Conservation (phyloP, 1,140 invertebrate genomes). For the Probaryconus sp. region DNA sequence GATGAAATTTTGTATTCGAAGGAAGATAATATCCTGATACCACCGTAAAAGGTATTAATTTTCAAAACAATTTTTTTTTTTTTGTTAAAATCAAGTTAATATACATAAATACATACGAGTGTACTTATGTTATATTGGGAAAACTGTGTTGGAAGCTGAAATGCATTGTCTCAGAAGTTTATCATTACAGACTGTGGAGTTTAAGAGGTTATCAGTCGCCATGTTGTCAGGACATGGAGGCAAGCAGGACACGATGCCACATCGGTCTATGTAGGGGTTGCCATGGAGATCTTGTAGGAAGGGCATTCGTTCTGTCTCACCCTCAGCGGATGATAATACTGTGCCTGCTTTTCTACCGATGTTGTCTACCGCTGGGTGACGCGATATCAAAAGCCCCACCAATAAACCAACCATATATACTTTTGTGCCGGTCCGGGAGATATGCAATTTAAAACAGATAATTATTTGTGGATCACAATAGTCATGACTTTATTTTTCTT, state of each 20-base stretch:
- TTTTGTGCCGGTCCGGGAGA: conserved; percentile 30
- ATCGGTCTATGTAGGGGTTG: conserved; percentile 73
- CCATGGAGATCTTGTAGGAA: conserved; percentile 75
- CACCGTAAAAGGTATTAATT: too few relatives aligned
- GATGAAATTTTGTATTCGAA: too few relatives aligned
- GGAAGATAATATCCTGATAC: too few relatives aligned
- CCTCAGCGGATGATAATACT: conserved; percentile 75
- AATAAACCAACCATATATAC: conserved; percentile 73
- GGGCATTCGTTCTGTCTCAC: conserved; percentile 74
- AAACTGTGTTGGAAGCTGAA: too few relatives aligned
- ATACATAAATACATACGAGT: too few relatives aligned
- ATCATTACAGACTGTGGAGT: conserved; percentile 64
- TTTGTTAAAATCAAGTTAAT: too few relatives aligned
- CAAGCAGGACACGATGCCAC: conserved; percentile 70
- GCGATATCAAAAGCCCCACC: conserved; percentile 71
- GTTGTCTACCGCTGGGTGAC: conserved; percentile 68
- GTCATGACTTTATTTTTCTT: conserved; percentile 54
- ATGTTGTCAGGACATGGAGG: conserved; percentile 72
- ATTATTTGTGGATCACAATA: conserved; percentile 54
- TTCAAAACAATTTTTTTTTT: too few relatives aligned
- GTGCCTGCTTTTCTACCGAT: conserved; percentile 73
- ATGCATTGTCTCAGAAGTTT: conserved; percentile 54
- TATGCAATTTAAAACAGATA: conserved; percentile 31
- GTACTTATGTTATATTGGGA: too few relatives aligned
- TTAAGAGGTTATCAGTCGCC: conserved; percentile 73